Conservation (phyloP, 2,888 invertebrate genomes). For the Orgyia antiqua region DNA sequence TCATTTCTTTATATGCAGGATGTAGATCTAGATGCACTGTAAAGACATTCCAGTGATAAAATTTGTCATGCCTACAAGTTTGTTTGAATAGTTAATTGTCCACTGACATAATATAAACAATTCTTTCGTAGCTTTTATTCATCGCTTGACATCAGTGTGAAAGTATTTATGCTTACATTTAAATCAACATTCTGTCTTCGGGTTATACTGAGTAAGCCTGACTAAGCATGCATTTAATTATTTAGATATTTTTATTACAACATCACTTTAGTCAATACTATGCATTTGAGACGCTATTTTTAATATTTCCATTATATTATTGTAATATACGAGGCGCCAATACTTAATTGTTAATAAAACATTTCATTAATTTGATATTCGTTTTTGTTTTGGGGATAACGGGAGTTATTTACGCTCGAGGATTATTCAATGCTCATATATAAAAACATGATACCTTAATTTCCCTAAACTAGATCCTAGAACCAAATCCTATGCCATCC, state of each 20-base stretch:
- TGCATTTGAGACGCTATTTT: slow-evolving; percentile 22
- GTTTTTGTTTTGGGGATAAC: too few species aligned
- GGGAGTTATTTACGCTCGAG: too few species aligned
- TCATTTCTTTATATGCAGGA: slow-evolving; percentile 5
- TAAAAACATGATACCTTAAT: too few species aligned
- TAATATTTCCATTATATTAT: slow-evolving; percentile 20
- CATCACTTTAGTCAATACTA: slow-evolving; percentile 13
- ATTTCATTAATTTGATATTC: slow-evolving; percentile 14
- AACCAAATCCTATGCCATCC: too few species aligned
- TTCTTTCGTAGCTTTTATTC: neutral
- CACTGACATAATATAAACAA: neutral
- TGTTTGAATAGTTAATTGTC: too few species aligned
- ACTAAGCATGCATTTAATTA: slow-evolving; percentile 20
- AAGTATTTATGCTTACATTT: too few species aligned
- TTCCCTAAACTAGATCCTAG: too few species aligned
- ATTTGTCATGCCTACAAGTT: neutral
- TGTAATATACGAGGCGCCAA: slow-evolving; percentile 45
- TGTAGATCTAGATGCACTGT: slow-evolving; percentile 10
- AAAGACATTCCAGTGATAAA: slow-evolving; percentile 1
- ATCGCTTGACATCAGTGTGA: too few species aligned
- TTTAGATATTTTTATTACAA: slow-evolving; percentile 9
- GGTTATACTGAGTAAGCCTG: slow-evolving; percentile 3
- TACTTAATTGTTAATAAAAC: slow-evolving; percentile 61
- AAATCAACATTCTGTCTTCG: too few species aligned
- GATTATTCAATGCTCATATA: too few species aligned